Evolutionary conservation across 2,113 vertebrate species (phyloP).

Genomic region (Pelecanus crispus): DNA sequence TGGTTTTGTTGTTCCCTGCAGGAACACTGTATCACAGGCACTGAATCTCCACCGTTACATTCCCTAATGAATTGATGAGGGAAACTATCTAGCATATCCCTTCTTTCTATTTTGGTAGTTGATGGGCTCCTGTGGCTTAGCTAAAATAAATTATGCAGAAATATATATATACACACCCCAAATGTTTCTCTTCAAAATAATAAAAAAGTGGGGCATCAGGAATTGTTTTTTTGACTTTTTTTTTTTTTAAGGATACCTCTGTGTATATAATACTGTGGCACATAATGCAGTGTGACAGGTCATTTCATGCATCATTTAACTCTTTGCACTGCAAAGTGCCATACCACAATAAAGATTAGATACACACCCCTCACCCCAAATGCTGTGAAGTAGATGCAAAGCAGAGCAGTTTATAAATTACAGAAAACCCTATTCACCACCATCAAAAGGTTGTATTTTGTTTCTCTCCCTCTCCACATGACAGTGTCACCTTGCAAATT

Average conservation of each 20-base stretch:
- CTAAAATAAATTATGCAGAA: background rate
- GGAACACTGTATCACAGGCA: background rate
- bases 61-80: background rate
- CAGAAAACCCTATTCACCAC: background rate
- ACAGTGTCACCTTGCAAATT: background rate
- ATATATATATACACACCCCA: background rate
- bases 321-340: slow-evolving; percentile 49
- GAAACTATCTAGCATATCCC: background rate
- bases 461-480: background rate
- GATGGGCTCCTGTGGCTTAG: background rate
- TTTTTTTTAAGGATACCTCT: background rate
- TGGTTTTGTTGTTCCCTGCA: background rate
- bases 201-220: background rate
- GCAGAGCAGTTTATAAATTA: background rate
- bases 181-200: background rate
- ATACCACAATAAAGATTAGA: slow-evolving; percentile 2
- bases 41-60: background rate
- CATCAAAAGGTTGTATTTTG: background rate
- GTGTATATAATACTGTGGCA: background rate
- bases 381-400: background rate
- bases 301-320: slow-evolving; percentile 72
- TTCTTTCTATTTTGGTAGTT: background rate
- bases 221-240: background rate
- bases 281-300: slow-evolving; percentile 57
- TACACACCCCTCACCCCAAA: background rate